phyloP scores from a whole-genome alignment of 1,140 invertebrate species.

The Mya arenaria region DNA sequence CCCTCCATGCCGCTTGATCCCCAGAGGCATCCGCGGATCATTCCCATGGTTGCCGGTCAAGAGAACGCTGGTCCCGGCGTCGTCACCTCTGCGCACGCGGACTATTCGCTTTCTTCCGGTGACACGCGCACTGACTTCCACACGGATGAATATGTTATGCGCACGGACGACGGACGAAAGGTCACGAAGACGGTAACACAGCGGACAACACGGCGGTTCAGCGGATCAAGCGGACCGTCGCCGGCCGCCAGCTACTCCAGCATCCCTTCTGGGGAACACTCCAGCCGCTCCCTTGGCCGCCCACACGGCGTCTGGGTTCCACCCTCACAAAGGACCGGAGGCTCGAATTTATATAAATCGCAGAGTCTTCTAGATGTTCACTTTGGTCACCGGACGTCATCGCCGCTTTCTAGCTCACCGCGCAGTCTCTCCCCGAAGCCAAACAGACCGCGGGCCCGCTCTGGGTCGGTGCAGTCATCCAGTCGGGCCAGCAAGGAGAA shows the following conservation, averaged over 20 bases:
- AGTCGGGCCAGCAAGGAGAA: slow-evolving; percentile 29
- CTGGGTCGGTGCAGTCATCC: background rate
- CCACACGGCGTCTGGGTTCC: slow-evolving; percentile 26
- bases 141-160: background rate
- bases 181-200: slow-evolving; percentile 22
- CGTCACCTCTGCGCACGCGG: slow-evolving; percentile 3
- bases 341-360: slow-evolving; percentile 26
- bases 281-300: slow-evolving; percentile 27
- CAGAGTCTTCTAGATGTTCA: slow-evolving; percentile 25
- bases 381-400: slow-evolving; percentile 6
- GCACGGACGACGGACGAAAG: background rate
- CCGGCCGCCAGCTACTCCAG: background rate
- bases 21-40: slow-evolving; percentile 11
- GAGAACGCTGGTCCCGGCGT: background rate
- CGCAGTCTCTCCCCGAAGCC: slow-evolving; percentile 14
- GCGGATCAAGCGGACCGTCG: slow-evolving; percentile 5
- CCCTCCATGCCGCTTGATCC: slow-evolving; percentile 29
- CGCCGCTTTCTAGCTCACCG: slow-evolving; percentile 3
- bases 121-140: slow-evolving; percentile 3
- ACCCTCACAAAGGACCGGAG: background rate
- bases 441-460: background rate
- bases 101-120: background rate
- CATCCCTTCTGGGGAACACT: background rate
- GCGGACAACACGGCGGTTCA: background rate
- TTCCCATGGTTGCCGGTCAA: background rate